phyloP scores from a whole-genome alignment of 2,888 invertebrate genomes.

The Synergus laeviventris region DNA sequence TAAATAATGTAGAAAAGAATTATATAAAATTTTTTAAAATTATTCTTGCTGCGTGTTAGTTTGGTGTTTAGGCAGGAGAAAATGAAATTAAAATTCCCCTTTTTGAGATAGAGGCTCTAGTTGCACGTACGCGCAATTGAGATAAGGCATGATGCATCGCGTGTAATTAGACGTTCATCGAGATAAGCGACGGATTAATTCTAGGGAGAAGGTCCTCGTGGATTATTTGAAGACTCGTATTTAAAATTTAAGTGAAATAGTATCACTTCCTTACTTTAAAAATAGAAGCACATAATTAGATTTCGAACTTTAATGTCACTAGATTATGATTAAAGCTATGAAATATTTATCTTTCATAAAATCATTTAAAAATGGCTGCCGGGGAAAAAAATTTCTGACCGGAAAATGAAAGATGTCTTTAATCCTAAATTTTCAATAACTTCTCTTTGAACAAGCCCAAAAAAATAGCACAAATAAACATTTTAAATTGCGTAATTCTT shows the following conservation, averaged over 20 bases:
- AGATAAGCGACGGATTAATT: conserved; percentile 29
- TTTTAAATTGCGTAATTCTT: background rate
- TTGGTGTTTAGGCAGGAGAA: conserved; percentile 20
- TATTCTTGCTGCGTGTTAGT: background rate
- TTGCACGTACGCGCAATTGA: conserved; percentile 39
- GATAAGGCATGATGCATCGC: conserved; percentile 39
- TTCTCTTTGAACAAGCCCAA: background rate
- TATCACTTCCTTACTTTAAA: background rate
- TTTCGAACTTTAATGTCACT: no score
- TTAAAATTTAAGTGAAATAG: background rate
- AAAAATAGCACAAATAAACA: background rate
- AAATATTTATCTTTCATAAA: background rate
- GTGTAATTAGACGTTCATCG: conserved; percentile 35
- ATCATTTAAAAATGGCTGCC: background rate
- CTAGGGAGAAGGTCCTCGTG: background rate
- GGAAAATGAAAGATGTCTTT: background rate
- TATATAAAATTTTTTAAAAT: background rate
- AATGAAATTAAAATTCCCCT: conserved; percentile 26
- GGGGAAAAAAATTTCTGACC: background rate
- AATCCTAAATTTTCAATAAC: no score
- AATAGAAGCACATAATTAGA: background rate
- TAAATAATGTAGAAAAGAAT: background rate
- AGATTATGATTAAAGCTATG: no score
- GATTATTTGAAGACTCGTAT: conserved; percentile 20
- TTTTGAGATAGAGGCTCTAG: conserved; percentile 30